Evolutionary conservation across 2,888 invertebrate genomes (phyloP).

Genomic region (Agrilus cyanescens): DNA sequence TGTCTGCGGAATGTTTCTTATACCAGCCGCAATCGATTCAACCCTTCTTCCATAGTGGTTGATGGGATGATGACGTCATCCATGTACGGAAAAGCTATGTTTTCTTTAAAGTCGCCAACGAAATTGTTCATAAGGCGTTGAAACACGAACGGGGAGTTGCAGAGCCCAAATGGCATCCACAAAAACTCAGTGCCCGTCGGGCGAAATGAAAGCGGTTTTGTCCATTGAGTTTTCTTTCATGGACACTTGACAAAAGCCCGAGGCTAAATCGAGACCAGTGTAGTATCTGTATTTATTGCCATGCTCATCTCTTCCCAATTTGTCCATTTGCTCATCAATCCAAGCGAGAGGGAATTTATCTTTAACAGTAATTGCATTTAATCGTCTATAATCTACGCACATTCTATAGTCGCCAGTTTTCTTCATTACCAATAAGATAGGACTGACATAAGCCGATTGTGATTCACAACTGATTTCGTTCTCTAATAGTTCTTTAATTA

Average conservation of each 20-base stretch:
- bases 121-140: too few species aligned
- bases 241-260: not conserved
- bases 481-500: too few species aligned
- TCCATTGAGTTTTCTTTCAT: not conserved
- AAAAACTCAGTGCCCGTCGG: too few species aligned
- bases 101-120: too few species aligned
- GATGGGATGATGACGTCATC: not conserved
- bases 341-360: too few species aligned
- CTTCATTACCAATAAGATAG: not conserved
- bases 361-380: not conserved
- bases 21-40: not conserved
- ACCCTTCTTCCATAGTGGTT: not conserved
- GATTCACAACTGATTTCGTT: too few species aligned
- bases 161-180: too few species aligned
- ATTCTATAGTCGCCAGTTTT: not conserved
- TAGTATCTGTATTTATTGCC: too few species aligned
- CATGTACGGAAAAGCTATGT: not conserved
- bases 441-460: too few species aligned
- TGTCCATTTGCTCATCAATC: too few species aligned
- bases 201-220: not conserved
- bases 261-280: not conserved
- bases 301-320: too few species aligned
- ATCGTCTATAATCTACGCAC: not conserved
- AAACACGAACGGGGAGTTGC: too few species aligned
- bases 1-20: constrained; percentile 13